Conservation (phyloP, 2,113 vertebrate species). For the Capreolus pygargus region DNA sequence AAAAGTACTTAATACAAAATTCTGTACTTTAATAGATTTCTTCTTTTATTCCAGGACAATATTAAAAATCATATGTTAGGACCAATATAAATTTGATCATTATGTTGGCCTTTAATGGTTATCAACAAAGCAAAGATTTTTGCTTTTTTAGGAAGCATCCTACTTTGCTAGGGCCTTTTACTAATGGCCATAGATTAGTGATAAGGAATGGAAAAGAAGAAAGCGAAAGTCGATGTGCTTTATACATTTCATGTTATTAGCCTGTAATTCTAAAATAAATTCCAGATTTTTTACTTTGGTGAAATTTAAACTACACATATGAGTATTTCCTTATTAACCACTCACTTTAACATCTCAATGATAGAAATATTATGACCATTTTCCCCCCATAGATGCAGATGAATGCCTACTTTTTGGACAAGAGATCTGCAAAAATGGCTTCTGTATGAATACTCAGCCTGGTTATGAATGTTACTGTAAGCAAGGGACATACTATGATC, state of each 20-base stretch:
- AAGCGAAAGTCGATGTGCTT: not conserved
- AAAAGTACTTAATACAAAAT: not conserved
- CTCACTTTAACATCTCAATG: conserved; percentile 16
- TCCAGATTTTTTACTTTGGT: not conserved
- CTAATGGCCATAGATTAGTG: not conserved
- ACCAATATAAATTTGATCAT: not conserved
- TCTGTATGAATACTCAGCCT: conserved; percentile 90
- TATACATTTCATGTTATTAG: not conserved
- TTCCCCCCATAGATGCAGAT: conserved; percentile 89
- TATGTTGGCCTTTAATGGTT: not conserved
- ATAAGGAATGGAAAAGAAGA: not conserved
- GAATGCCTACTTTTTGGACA: conserved; percentile 93
- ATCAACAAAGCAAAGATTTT: not conserved
- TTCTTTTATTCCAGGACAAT: not conserved
- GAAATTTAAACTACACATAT: conserved; percentile 30
- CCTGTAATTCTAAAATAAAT: conserved; percentile 6
- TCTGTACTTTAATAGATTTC: not conserved
- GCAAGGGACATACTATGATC: conserved; percentile 93
- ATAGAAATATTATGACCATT: conserved; percentile 10
- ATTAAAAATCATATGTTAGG: not conserved
- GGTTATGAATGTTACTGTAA: conserved; percentile 98
- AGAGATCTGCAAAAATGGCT: conserved; percentile 97
- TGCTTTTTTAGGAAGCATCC: not conserved
- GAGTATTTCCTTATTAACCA: not conserved
- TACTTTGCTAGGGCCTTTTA: not conserved